phyloP scores from a whole-genome alignment of 2,888 invertebrate species.

The Sesia apiformis region DNA sequence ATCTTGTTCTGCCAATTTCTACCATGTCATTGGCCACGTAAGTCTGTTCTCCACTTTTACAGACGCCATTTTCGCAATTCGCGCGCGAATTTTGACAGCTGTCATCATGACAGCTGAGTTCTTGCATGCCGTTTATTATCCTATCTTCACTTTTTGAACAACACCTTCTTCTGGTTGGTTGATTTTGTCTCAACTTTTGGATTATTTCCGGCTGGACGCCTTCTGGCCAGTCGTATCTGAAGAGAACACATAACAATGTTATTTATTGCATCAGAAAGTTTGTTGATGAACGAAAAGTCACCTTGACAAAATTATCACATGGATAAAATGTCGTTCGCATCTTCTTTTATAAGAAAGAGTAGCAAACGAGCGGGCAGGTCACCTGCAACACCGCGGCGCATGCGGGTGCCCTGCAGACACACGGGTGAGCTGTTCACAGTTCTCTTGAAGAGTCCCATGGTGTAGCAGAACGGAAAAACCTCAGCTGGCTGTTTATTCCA shows the following conservation, averaged over 20 bases:
- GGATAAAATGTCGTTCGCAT: no score
- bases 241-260: slow-evolving; percentile 10
- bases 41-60: slow-evolving; percentile 11
- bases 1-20: slow-evolving; percentile 77
- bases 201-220: slow-evolving; percentile 50
- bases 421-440: no score
- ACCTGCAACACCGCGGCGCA: no score
- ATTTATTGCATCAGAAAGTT: no score
- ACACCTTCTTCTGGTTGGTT: slow-evolving; percentile 23
- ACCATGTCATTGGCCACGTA: slow-evolving; percentile 71
- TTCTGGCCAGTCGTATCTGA: slow-evolving; percentile 87
- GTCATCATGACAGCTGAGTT: slow-evolving; percentile 14
- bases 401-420: no score
- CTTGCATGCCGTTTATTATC: slow-evolving; percentile 14
- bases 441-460: no score
- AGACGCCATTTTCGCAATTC: slow-evolving; percentile 10
- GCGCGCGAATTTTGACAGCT: slow-evolving; percentile 8
- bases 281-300: no score
- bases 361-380: no score
- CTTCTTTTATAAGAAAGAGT: no score
- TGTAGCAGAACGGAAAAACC: no score
- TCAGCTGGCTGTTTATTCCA: no score
- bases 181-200: slow-evolving; percentile 38
- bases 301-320: no score
- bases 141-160: slow-evolving; percentile 27